A percentile compares a stretch with the other conserved stretches of the same genome.
Evolutionary conservation across 2,113 vertebrate species (phyloP).

Genomic region (Pseudorasbora parva): DNA sequence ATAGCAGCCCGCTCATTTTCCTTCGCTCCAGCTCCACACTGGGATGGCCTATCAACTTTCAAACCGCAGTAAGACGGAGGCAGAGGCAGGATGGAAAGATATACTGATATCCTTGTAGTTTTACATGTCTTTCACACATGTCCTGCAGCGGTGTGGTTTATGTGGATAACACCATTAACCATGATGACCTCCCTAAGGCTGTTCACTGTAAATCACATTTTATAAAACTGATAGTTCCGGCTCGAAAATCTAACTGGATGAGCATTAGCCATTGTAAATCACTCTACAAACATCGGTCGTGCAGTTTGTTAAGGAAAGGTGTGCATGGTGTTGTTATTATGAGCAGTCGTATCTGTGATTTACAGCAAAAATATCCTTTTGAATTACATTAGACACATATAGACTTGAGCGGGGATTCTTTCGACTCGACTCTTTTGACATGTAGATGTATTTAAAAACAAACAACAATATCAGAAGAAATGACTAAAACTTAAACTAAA

Average conservation of each 20-base stretch:
- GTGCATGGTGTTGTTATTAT: background rate
- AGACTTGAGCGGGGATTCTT: no score
- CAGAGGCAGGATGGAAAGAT: background rate
- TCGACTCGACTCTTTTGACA: no score
- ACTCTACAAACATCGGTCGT: background rate
- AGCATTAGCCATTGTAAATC: background rate
- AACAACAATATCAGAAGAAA: no score
- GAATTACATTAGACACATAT: no score
- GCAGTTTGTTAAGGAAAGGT: background rate
- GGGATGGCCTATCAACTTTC: slow-evolving; percentile 55
- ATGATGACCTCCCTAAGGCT: background rate
- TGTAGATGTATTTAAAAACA: no score
- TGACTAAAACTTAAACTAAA: no score
- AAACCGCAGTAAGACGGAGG: background rate
- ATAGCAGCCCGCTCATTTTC: slow-evolving; percentile 60
- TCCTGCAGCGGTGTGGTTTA: background rate
- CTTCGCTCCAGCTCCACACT: slow-evolving; percentile 45
- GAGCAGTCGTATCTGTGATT: no score
- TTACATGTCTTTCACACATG: slow-evolving; percentile 20
- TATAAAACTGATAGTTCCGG: background rate
- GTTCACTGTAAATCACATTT: slow-evolving; percentile 2
- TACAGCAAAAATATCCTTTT: no score
- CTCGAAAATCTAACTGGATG: background rate
- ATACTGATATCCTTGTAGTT: slow-evolving; percentile 45
- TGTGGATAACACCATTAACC: background rate